Base-by-base conservation (phyloP, 2,113 vertebrate species). In the Gila orcuttii region DNA sequence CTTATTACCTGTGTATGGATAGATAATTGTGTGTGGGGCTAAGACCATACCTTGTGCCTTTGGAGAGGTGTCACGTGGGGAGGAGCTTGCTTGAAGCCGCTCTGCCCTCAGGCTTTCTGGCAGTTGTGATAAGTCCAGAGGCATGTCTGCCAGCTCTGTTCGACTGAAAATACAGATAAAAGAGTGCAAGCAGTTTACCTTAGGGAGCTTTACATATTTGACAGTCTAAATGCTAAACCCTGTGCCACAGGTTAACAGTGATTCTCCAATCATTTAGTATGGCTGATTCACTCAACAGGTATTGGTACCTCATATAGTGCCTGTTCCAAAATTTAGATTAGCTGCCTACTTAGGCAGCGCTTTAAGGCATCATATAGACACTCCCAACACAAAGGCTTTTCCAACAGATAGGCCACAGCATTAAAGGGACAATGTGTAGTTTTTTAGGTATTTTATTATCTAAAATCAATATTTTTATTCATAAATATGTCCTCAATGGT, bases 41-140 rank as follows among this genome's bases (percentile, higher is more conserved):
- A 39, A n/a, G 36, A 42, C 42, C 68, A 55, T 92, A 95, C 95
- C 94, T 90, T 93, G 89, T 86, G 89, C 76, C 84, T 94, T 95
- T 0, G 94, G 90, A 85, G 93, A 93, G 11, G 87, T 89, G 81
- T 94, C 90, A 0, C 90, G 82, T 0, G 76, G 82, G 1, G 94
- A 90, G 17, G 94, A 92, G 90, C 91, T 93, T 2, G 90, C 85
- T 2, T 92, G 91, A 79, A 91, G 87, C 1, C 93, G 90, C 89
- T 94, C 94, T 3, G 92, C 94, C 85, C 93, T 88, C 12, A 96
- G 84, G 33, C 90, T 92, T 89, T 95, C 95, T 1, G 96, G 95
- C 8, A 97, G 93, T 91, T 97, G 96, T 86, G 95, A 94, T 78
- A 96, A 84, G 28, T 97, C 96, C 93, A 97, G 91, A 21, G 95